Conservation (phyloP, 2,113 vertebrate genomes). For the Paramormyrops kingsleyae region DNA sequence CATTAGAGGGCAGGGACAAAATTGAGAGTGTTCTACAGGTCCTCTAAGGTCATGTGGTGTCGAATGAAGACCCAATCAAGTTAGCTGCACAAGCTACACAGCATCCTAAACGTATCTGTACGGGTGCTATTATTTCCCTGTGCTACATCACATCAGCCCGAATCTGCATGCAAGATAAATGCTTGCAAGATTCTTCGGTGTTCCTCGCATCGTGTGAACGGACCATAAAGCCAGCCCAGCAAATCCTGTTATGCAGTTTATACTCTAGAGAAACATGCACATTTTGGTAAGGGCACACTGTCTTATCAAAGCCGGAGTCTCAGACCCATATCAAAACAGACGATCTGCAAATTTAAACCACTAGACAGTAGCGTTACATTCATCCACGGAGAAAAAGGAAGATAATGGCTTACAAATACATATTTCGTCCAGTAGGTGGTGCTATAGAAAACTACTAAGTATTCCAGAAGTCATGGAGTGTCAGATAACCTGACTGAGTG, state of each 20-base stretch:
- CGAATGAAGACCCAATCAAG: not conserved
- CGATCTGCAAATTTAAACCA: not conserved
- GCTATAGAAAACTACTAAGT: conserved; percentile 38
- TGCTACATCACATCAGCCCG: not conserved
- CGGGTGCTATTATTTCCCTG: not conserved
- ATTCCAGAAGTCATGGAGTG: not conserved
- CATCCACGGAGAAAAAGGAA: not conserved
- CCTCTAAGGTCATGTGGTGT: not conserved
- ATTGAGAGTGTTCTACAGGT: not conserved
- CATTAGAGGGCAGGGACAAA: not conserved
- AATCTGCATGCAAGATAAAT: not conserved
- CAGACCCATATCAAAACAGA: not conserved
- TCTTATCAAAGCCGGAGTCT: conserved; percentile 16
- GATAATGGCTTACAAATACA: conserved; percentile 12
- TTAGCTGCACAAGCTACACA: not conserved
- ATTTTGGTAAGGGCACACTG: conserved; percentile 14
- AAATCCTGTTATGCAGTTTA: not conserved
- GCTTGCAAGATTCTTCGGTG: not conserved
- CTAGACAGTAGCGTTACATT: not conserved
- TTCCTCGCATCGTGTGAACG: not conserved
- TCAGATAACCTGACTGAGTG: conserved; percentile 28
- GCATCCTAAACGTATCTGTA: not conserved
- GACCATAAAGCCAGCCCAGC: not conserved
- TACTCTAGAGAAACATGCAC: not conserved
- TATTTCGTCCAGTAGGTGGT: conserved; percentile 42